Base-by-base conservation (phyloP, 2,888 invertebrate genomes). In the Rhamphomyia laevipes region DNA sequence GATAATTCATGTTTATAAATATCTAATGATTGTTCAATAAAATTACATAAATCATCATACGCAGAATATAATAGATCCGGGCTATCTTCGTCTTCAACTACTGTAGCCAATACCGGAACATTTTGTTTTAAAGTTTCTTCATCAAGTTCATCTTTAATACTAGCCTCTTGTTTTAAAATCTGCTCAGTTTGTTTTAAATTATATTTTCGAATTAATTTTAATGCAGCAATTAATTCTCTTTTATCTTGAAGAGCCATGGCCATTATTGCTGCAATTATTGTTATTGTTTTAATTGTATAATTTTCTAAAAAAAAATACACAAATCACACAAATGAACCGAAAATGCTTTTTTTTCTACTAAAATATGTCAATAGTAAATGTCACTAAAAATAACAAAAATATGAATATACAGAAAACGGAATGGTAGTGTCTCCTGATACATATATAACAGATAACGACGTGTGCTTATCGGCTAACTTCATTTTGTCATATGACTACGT, bases 1-100 rank as follows among this genome's bases (percentile, higher is more conserved):
- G 91, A 87, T 48, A 96, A 71, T 71, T 96, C 96, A 72, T 93
- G 88, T 85, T 91, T 94, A 63, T 95, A 94, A 55, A 91, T 83
- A 71, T 96, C 96, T 47, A 95, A 70, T 9, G 93, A 87, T 53
- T 82, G 21, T 42, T 95, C 94, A 1, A 95, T 84, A 71, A 94
- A 95, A 55, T 80, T 81, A 60, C 86, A 86, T 9, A 95, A 70
- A 62, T 88, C 87, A 43, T 80, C 79, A 63, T 93, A 96, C 1
- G 90, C 84, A 10, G 13, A 21, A 27, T 21, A 42, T 9, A n/a
- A 27, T 11, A 42, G 6, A 15, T 42, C 27, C n/a, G 15, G 16
- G 10, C 15, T 27, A 7, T 55, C 91, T 64, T 91, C 89, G 56
- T 86, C 86, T 61, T 87, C 87, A 60, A 90, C 85, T 0, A 86